Evolutionary conservation across 1,140 invertebrate species (phyloP).

Genomic region (Trichonephila clavata): DNA sequence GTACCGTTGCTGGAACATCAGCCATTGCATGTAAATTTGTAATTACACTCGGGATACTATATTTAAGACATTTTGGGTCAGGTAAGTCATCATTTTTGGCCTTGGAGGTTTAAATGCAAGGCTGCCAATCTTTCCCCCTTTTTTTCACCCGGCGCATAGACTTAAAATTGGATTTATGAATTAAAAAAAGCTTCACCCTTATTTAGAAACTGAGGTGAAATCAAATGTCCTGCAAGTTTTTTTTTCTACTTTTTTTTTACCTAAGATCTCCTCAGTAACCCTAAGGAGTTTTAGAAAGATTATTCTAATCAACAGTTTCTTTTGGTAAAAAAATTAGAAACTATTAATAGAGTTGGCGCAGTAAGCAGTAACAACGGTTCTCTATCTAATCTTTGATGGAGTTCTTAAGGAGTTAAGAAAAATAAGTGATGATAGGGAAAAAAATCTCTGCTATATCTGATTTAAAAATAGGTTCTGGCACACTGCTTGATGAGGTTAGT

Average conservation of each 20-base stretch:
- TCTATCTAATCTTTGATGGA: constrained; percentile 66
- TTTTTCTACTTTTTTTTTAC: no score
- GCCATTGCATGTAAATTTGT: not conserved
- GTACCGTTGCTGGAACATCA: not conserved
- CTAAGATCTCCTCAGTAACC: not conserved
- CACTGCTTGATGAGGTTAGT: constrained; percentile 68
- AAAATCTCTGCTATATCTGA: constrained; percentile 41
- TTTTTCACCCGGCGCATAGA: not conserved
- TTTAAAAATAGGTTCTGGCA: constrained; percentile 66
- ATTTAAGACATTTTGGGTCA: constrained; percentile 7
- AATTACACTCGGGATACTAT: not conserved
- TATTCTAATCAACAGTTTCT: not conserved
- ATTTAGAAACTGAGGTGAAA: not conserved
- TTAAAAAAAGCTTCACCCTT: not conserved
- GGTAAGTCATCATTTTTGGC: not conserved
- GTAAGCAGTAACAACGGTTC: not conserved
- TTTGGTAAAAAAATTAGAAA: constrained; percentile 5
- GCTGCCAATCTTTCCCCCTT: not conserved
- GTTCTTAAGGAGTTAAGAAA: constrained; percentile 47
- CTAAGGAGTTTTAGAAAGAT: not conserved
- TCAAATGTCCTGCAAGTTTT: not conserved
- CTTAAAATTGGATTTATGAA: not conserved
- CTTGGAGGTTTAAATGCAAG: not conserved
- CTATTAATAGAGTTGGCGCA: constrained; percentile 59
- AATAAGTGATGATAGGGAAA: constrained; percentile 28